Evolutionary conservation across 1,140 invertebrate species (phyloP).

Genomic region (Macrobrachium nipponense): DNA sequence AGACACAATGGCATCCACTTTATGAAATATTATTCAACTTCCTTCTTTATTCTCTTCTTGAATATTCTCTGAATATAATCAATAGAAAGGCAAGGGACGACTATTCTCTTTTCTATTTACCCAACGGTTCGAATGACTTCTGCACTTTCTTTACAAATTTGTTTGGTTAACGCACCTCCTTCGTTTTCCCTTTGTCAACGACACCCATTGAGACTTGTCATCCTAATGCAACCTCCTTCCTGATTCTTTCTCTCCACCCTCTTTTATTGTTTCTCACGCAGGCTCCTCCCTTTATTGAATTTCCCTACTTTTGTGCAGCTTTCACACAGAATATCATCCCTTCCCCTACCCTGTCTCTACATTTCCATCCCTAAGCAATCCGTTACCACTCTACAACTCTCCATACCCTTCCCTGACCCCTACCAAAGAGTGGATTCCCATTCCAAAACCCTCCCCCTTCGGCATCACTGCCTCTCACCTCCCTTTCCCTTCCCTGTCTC

Average conservation of each 20-base stretch:
- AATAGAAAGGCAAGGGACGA: too few relatives aligned
- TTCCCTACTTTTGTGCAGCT: background rate
- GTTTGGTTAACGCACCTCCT: too few relatives aligned
- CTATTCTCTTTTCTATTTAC: too few relatives aligned
- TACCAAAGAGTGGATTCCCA: too few relatives aligned
- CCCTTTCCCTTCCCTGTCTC: background rate
- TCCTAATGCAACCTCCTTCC: background rate
- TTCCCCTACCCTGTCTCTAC: background rate
- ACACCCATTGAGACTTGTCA: too few relatives aligned
- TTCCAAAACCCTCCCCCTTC: background rate
- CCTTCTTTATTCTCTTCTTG: too few relatives aligned
- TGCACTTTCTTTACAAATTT: too few relatives aligned
- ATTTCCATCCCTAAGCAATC: background rate
- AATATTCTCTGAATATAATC: too few relatives aligned
- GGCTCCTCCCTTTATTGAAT: background rate
- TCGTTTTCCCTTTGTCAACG: background rate
- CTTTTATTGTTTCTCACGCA: background rate
- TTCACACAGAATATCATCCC: background rate
- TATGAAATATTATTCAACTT: too few relatives aligned
- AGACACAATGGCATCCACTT: too few relatives aligned
- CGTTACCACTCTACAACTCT: too few relatives aligned
- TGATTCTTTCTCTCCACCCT: background rate
- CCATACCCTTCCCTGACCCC: background rate
- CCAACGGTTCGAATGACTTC: too few relatives aligned
- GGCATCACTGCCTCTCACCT: background rate